A percentile compares a stretch with the other conserved stretches of the same genome.
Conservation (phyloP, 2,797 vertebrate species). For the Catharus ustulatus region DNA sequence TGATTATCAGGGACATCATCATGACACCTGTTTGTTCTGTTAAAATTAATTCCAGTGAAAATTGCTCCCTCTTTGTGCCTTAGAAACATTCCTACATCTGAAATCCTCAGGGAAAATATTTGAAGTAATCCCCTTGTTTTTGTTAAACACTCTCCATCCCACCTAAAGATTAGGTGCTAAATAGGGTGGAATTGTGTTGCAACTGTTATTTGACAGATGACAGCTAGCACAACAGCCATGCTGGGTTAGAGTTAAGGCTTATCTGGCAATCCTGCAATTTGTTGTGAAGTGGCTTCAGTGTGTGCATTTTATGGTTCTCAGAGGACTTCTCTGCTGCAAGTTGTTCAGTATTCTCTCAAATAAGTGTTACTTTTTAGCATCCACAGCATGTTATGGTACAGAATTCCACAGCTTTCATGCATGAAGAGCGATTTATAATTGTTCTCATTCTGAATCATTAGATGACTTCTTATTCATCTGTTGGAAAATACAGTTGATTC, state of each 20-base stretch:
- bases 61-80: conserved; percentile 17
- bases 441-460: not conserved
- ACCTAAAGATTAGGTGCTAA: conserved; percentile 18
- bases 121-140: conserved; percentile 31
- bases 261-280: not conserved
- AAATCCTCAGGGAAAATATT: conserved; percentile 26
- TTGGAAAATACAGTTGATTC: not conserved
- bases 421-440: not conserved
- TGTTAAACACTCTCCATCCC: not conserved
- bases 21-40: conserved; percentile 10
- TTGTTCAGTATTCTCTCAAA: not conserved
- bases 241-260: not conserved
- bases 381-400: not conserved
- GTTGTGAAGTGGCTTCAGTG: not conserved
- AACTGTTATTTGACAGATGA: not conserved
- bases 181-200: not conserved
- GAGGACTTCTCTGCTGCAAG: not conserved
- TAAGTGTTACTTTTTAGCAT: conserved; percentile 1
- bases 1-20: not conserved
- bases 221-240: not conserved
- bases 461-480: not conserved
- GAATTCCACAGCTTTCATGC: not conserved
- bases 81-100: conserved; percentile 22
- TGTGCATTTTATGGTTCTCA: not conserved
- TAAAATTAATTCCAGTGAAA: conserved; percentile 41